Base-by-base conservation (phyloP, 2,113 vertebrate genomes). In the Rhodinocichla rosea region DNA sequence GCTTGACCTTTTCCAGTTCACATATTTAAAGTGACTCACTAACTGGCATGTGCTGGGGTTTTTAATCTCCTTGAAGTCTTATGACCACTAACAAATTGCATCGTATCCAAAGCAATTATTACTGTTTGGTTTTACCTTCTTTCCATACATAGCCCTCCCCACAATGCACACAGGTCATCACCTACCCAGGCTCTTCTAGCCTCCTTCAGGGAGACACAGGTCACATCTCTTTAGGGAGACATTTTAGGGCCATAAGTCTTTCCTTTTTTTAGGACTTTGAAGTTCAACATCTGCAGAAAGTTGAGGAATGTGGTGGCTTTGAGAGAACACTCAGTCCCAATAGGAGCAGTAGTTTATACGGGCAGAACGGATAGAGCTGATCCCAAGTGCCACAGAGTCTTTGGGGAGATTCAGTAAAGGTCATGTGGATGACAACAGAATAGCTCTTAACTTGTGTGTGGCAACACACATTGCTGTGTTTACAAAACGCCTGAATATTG, bases 61-160 rank as follows among this genome's bases (percentile, higher is more conserved):
- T 97, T 97, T 97, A 95, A 97, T 95, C 96, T 96, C 92, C 89
- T 96, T 92, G 93, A 96, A 94, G 93, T 97, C 96, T 95, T 96
- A 97, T 96, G 96, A 97, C 95, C 89, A 63, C 95, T 94, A 94
- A 89, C 89, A 96, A 95, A 97, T 93, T 95, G 81, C 87, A 80
- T 87, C 9, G 90, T 92, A 94, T 95, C 93, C 94, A 90, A 95
- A 96, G 71, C 91, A 92, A 78, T 95, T 86, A 87, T 82, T 96
- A 78, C 55, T 65, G 59, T 77, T 85, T 95, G 84, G 79, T 89
- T 95, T 93, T 91, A 68, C 68, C 86, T 83, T 82, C 53, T 85
- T 94, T 74, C 68, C 76, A 32, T 82, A 53, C 45, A 28, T n/a
- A 52, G 73, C 32, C 60, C 53, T 83, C 57, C 40, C 64, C 45